These are phyloP conservation scores for Amphimallon solstitiale DNA, from an alignment of 2,888 invertebrate genomes.

Conservation along the genomic window DNA sequence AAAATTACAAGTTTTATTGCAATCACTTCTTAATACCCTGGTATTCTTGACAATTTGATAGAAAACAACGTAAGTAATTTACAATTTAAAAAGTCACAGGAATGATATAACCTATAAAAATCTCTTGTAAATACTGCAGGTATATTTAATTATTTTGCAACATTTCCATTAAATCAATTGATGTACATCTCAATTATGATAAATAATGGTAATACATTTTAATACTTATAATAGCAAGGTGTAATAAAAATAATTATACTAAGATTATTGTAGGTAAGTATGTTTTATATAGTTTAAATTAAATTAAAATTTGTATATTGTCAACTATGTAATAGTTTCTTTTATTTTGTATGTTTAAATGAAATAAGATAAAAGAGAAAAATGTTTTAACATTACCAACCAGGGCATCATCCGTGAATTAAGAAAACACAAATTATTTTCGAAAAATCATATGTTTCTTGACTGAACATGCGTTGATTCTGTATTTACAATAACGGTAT, in stretches of 20 bases:
- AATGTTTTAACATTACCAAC: conserved; percentile 5
- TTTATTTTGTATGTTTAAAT: too few relatives aligned
- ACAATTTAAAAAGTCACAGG: background rate
- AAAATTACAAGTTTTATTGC: conserved; percentile 4
- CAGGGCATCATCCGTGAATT: conserved; percentile 34
- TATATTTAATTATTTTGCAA: too few relatives aligned
- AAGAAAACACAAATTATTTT: conserved; percentile 14
- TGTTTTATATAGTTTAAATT: background rate
- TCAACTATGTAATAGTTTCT: too few relatives aligned
- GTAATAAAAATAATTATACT: too few relatives aligned
- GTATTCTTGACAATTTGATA: too few relatives aligned
- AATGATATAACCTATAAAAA: background rate
- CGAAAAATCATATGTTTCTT: background rate
- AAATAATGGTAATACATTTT: too few relatives aligned
- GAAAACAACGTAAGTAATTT: background rate
- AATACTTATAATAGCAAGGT: too few relatives aligned
- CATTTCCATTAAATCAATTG: too few relatives aligned
- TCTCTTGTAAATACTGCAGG: background rate
- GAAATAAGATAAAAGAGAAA: conserved; percentile 29
- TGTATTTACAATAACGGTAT: conserved; percentile 19
- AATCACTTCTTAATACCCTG: conserved; percentile 10
- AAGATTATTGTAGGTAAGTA: too few relatives aligned
- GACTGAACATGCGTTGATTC: background rate
- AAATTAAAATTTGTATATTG: background rate
- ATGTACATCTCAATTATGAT: too few relatives aligned